A percentile compares a stretch with the other conserved stretches of the same genome.
Conservation (phyloP, 1,140 invertebrate species). For the Pachyrhynchus sulphureomaculatus region DNA sequence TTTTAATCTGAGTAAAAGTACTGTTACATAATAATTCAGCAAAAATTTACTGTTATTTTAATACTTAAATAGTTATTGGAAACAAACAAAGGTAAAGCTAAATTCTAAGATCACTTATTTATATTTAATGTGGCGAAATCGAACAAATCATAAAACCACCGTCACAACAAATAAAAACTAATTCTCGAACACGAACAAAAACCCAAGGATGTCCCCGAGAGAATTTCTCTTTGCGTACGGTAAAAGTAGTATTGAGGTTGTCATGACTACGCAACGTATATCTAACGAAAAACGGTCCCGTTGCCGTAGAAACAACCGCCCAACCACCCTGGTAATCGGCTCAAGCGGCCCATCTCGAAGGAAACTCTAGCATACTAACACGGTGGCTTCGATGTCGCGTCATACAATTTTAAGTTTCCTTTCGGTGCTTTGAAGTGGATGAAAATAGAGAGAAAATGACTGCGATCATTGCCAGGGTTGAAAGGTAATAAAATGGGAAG, state of each 20-base stretch:
- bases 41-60: too few species aligned
- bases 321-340: constrained; percentile 41
- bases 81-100: too few species aligned
- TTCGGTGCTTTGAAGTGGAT: constrained; percentile 1
- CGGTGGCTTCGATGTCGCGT: constrained; percentile 22
- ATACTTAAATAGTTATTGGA: too few species aligned
- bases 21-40: too few species aligned
- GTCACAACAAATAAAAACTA: too few species aligned
- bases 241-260: constrained; percentile 16
- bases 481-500: too few species aligned
- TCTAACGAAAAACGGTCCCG: constrained; percentile 20
- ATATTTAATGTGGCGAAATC: too few species aligned
- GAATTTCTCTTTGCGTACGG: constrained; percentile 4
- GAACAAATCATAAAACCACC: too few species aligned
- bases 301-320: constrained; percentile 34
- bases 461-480: too few species aligned
- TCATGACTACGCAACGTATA: constrained; percentile 23
- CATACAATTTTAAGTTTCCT: constrained; percentile 22
- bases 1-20: too few species aligned
- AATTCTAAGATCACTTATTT: too few species aligned
- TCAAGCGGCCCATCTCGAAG: constrained; percentile 22
- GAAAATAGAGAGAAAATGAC: neutral
- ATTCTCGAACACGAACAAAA: neutral
- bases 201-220: neutral
- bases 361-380: constrained; percentile 29